Evolutionary conservation across 2,888 invertebrate genomes (phyloP).

Genomic region (Ceriagrion tenellum): DNA sequence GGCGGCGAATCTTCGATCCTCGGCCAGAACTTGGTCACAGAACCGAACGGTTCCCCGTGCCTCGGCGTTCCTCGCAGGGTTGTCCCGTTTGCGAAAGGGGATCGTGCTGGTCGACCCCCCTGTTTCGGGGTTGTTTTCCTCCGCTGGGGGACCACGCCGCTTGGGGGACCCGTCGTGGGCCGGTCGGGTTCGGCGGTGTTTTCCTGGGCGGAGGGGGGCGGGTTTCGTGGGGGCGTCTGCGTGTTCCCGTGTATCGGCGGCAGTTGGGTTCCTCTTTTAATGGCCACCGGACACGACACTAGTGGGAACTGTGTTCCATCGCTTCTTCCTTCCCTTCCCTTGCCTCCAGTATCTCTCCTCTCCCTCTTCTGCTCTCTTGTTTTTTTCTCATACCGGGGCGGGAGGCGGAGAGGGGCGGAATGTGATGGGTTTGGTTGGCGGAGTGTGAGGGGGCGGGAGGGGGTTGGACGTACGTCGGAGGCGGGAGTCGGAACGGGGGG

Average conservation of each 20-base stretch:
- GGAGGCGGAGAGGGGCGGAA: neutral
- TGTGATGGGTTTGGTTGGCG: neutral
- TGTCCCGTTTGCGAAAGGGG: neutral
- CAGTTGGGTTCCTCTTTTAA: constrained; percentile 13
- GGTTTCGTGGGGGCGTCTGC: neutral
- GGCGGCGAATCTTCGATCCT: neutral
- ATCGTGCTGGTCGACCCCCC: neutral
- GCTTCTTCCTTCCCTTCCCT: neutral
- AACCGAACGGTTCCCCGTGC: neutral
- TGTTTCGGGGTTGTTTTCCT: neutral
- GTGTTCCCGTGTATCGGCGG: neutral
- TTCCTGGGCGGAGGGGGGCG: neutral
- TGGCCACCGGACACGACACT: constrained; percentile 28
- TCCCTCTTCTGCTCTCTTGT: neutral
- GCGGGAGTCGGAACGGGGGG: neutral
- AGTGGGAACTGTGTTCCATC: neutral
- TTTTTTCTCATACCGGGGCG: neutral
- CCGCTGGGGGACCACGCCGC: neutral
- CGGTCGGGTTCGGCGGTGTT: neutral
- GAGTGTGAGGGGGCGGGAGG: neutral
- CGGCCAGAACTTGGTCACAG: neutral
- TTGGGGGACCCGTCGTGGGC: neutral
- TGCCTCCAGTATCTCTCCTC: neutral
- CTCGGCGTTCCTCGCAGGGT: neutral
- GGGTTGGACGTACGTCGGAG: neutral